Evolutionary conservation across 2,113 vertebrate species (phyloP), one percentile per base, ranked within the genome.

Genomic region (Falco punctatus): DNA sequence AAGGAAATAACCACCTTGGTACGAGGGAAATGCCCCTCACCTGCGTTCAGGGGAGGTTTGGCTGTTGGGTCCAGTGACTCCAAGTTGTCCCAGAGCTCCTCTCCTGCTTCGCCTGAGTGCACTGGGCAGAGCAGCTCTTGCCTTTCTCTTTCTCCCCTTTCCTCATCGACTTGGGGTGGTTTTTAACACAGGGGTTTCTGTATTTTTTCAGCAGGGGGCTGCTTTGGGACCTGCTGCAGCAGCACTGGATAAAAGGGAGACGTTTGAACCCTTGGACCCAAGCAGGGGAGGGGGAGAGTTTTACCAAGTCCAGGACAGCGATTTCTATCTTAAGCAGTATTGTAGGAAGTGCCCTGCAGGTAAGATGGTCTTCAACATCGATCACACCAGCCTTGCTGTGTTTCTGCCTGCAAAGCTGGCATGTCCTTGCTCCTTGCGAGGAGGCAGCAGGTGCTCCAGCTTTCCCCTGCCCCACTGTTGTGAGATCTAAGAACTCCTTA

Each of bases 341-440:
- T 92, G 82, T 79, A 70, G 6, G 58, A 88, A 61, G 32, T 96
- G 95, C 11, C 80, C 88, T 0, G 35, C 72, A 1, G 96, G 96
- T 97, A 67, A 88, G 95, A 0, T 4, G 44, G 5, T 13, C 40
- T 9, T 58, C 33, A 10, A 15, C 20, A 0, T 23, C 7, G 18
- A 1, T 5, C 35, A 4, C 51, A 2, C 5, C 35, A 38, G 38
- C 69, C n/a, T 35, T 9, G 2, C 30, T 0, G 4, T 5, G 51
- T 32, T 65, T 30, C 46, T 46, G 21, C 2, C 30, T 15, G 30
- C 66, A 20, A 42, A 67, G n/a, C 89, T 7, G 3, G 11, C 0
- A 0, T 15, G 62, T 44, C 93, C 81, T 26, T 2, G 13, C 66
- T 52, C 6, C 52, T 81, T 10, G 10, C 0, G 5, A 62, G 72